Base-by-base conservation (phyloP, 2,113 vertebrate genomes). In the Brachyhypopomus occidentalis region DNA sequence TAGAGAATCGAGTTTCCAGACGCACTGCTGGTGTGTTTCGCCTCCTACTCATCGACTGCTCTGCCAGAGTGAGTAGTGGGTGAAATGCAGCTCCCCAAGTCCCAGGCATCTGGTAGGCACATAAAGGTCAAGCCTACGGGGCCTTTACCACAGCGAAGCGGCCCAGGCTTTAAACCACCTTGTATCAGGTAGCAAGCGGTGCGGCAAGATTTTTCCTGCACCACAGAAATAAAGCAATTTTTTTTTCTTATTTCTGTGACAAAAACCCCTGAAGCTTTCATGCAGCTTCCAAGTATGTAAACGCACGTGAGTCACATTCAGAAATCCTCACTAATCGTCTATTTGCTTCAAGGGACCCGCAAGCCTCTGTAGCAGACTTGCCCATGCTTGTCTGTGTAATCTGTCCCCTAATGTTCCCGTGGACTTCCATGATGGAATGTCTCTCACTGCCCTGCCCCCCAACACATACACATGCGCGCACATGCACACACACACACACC, bases 361-460 rank as follows among this genome's bases (percentile, higher is more conserved):
- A 81, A 58, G 63, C 45, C 77, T 23, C 22, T 52, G 70, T 62
- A 34, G 79, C 52, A 55, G 77, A 83, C 88, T 25, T 89, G 89
- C 79, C 80, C 72, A 27, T 78, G 83, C 90, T 86, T 79, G 87
- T 83, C 82, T 27, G 76, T 19, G 59, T 73, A 84, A 88, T 81
- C 84, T 77, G 72, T 82, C 63, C 48, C 76, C 45, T 67, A 72
- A 62, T 41, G 56, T 66, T 69, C 5, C 23, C 38, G 11, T 69
- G 63, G 75, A 19, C 76, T 8, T 22, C 62, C n/a, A 79, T 34
- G 75, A 52, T 84, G 79, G 85, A 90, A 89, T 87, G 85, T 84
- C 55, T 85, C 56, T 41, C 73, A 25, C 45, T 30, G 34, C 30
- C 0, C 64, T 48, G 34, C 56, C 71, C 22, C 7, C 38, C 69